phyloP scores from a whole-genome alignment of 2,888 invertebrate genomes.

The Dryobotodes eremita region DNA sequence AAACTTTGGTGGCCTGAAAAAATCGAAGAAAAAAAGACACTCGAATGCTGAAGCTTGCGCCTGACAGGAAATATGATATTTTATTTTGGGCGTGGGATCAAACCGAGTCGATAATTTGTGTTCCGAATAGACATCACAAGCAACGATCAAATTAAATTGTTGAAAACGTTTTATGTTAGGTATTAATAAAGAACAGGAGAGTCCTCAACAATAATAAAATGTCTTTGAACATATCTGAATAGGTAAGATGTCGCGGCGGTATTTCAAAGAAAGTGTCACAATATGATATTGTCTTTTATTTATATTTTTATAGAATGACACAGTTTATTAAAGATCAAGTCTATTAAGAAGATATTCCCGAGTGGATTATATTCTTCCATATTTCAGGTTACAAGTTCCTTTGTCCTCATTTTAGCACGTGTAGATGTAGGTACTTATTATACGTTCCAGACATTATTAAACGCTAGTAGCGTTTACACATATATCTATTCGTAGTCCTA shows the following conservation, averaged over 20 bases:
- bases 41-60: slow-evolving; percentile 87
- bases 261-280: slow-evolving; percentile 74
- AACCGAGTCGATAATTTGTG: slow-evolving; percentile 90
- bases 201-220: slow-evolving; percentile 76
- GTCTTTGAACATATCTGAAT: slow-evolving; percentile 73
- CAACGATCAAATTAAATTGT: slow-evolving; percentile 86
- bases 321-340: slow-evolving; percentile 39
- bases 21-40: slow-evolving; percentile 83
- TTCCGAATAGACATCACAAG: slow-evolving; percentile 86
- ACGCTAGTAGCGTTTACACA: not conserved
- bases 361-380: slow-evolving; percentile 13
- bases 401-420: slow-evolving; percentile 30
- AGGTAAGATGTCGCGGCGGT: slow-evolving; percentile 59
- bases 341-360: slow-evolving; percentile 35
- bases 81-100: slow-evolving; percentile 91
- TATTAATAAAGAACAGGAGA: slow-evolving; percentile 78
- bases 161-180: slow-evolving; percentile 82
- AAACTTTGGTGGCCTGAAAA: slow-evolving; percentile 84
- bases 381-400: slow-evolving; percentile 11
- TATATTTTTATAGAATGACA: slow-evolving; percentile 56
- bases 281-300: slow-evolving; percentile 61
- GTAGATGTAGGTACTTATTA: not conserved
- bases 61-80: slow-evolving; percentile 91
- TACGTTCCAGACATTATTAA: not conserved
- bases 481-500: slow-evolving; percentile 12